These are phyloP conservation scores for Cyclina sinensis DNA, from an alignment of 1,140 invertebrate species.

Conservation along the genomic window DNA sequence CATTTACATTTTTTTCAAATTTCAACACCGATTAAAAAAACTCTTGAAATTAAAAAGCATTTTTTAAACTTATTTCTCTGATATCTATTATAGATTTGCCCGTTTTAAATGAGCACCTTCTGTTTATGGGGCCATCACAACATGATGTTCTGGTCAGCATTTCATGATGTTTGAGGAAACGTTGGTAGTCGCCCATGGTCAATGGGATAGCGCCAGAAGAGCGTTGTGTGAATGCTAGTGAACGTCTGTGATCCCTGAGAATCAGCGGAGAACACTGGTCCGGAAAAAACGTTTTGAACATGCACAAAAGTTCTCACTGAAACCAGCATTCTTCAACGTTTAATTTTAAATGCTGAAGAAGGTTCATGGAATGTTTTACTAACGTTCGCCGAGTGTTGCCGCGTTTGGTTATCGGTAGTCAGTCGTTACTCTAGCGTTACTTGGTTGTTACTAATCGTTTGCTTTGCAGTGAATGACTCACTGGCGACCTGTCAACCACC, in stretches of 20 bases:
- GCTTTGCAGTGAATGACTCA: conserved; percentile 55
- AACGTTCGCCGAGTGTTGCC: conserved; percentile 19
- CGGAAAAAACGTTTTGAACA: conserved; percentile 34
- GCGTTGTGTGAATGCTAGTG: conserved; percentile 34
- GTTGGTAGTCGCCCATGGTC: conserved; percentile 43
- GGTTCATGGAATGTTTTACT: conserved; percentile 50
- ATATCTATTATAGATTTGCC: no score
- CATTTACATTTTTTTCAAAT: no score
- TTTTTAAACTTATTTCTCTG: no score
- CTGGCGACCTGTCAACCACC: conserved; percentile 50
- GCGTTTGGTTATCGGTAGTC: conserved; percentile 14
- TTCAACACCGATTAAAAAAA: no score
- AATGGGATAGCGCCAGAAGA: conserved; percentile 33
- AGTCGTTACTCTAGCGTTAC: conserved; percentile 37
- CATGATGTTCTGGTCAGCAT: conserved; percentile 31
- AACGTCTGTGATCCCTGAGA: conserved; percentile 25
- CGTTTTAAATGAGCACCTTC: no score
- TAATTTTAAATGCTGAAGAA: conserved; percentile 40
- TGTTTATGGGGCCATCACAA: conserved; percentile 24
- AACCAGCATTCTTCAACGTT: conserved; percentile 56
- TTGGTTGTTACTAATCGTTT: conserved; percentile 50
- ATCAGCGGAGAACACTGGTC: conserved; percentile 47
- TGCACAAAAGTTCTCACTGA: no score
- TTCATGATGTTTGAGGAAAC: no score
- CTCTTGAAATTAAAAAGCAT: no score